phyloP scores from a whole-genome alignment of 2,797 vertebrate genomes.

The Thunnus albacares region DNA sequence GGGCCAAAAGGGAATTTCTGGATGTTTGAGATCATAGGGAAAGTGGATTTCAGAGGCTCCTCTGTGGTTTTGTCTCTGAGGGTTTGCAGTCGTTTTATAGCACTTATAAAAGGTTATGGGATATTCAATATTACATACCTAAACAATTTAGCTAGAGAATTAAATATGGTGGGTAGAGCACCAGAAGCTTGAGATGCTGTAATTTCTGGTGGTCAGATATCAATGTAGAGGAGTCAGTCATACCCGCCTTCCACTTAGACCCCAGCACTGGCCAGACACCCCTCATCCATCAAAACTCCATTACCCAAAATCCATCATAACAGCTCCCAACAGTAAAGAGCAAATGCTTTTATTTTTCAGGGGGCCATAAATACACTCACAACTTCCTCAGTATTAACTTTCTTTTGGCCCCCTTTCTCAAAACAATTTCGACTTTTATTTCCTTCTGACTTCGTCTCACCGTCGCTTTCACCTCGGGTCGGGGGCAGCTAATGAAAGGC shows the following conservation, averaged over 20 bases:
- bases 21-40: conserved; percentile 74
- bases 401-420: conserved; percentile 62
- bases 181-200: conserved; percentile 22
- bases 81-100: conserved; percentile 61
- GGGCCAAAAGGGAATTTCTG: conserved; percentile 65
- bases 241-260: conserved; percentile 49
- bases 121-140: conserved; percentile 66
- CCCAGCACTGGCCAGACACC: conserved; percentile 43
- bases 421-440: conserved; percentile 78
- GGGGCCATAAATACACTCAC: conserved; percentile 72
- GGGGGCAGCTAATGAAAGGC: conserved; percentile 77
- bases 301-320: conserved; percentile 83
- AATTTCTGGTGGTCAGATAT: conserved; percentile 63
- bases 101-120: conserved; percentile 71
- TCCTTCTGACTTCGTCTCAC: conserved; percentile 63
- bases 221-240: conserved; percentile 47
- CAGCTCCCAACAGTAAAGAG: conserved; percentile 62
- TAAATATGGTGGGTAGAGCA: conserved; percentile 29
- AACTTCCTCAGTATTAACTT: conserved; percentile 70
- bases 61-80: conserved; percentile 68
- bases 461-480: conserved; percentile 61
- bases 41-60: conserved; percentile 62
- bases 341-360: conserved; percentile 65
- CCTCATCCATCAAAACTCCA: conserved; percentile 83
- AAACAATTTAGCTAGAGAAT: conserved; percentile 63